Conservation (phyloP, 37 sponge, comb jelly and placozoan genomes). For the Mnemiopsis leidyi region DNA sequence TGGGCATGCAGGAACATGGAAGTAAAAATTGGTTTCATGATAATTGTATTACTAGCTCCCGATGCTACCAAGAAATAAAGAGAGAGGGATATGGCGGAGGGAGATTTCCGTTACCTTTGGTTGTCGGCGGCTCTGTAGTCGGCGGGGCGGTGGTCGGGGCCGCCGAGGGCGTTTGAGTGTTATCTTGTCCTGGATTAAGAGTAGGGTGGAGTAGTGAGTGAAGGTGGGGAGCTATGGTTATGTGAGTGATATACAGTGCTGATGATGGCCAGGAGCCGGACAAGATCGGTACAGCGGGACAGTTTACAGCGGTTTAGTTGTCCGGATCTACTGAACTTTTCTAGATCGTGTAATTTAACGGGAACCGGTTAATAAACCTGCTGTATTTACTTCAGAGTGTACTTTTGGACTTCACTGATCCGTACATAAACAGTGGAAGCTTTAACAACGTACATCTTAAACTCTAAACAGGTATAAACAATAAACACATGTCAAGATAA, state of each 20-base stretch:
- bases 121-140: neutral
- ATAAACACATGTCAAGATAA: neutral
- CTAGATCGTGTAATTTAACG: too few species aligned
- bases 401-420: too few species aligned
- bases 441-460: too few species aligned
- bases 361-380: too few species aligned
- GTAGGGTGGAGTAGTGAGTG: neutral
- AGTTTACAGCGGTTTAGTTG: neutral
- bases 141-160: neutral
- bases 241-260: neutral
- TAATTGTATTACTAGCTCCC: neutral
- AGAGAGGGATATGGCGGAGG: neutral
- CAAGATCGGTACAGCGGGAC: neutral
- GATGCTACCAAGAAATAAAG: neutral
- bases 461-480: neutral
- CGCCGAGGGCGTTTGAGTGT: neutral
- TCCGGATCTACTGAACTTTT: too few species aligned
- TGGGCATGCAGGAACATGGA: too few species aligned
- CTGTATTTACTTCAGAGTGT: too few species aligned
- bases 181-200: constrained; percentile 6
- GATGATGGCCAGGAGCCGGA: neutral
- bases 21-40: neutral
- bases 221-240: neutral
- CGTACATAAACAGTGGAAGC: too few species aligned
- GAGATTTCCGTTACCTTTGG: neutral